Conservation (phyloP, 2,113 vertebrate species). For the Hystrix brachyura region DNA sequence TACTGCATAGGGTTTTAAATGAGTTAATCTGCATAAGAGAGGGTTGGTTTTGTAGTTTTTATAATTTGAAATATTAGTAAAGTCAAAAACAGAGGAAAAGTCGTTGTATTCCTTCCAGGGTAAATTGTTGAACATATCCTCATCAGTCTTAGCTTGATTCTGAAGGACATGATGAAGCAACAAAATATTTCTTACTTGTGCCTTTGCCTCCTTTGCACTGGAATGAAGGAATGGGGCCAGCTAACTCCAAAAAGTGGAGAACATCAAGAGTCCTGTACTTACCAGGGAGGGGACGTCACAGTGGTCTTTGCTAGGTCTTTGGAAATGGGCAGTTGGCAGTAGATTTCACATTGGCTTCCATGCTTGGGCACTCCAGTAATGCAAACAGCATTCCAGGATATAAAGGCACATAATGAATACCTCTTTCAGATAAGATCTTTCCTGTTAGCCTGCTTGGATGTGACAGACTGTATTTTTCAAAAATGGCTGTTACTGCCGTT, state of each 20-base stretch:
- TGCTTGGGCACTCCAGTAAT: neutral
- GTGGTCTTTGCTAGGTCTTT: neutral
- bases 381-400: slow-evolving; percentile 3
- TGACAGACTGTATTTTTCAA: neutral
- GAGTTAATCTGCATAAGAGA: neutral
- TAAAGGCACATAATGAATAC: neutral
- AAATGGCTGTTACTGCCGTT: neutral
- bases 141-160: slow-evolving; percentile 22
- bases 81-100: neutral
- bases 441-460: neutral
- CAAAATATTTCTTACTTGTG: neutral
- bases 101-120: neutral
- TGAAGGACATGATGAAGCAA: slow-evolving; percentile 9
- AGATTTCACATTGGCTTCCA: neutral
- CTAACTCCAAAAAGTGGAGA: neutral
- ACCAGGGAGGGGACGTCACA: neutral
- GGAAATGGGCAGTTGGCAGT: neutral
- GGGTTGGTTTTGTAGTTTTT: neutral
- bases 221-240: neutral
- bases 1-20: neutral
- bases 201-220: neutral
- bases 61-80: slow-evolving; percentile 5
- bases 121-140: neutral
- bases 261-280: neutral
- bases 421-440: neutral